phyloP scores from a whole-genome alignment of 2,113 vertebrate species.

The Pungitius pungitius region DNA sequence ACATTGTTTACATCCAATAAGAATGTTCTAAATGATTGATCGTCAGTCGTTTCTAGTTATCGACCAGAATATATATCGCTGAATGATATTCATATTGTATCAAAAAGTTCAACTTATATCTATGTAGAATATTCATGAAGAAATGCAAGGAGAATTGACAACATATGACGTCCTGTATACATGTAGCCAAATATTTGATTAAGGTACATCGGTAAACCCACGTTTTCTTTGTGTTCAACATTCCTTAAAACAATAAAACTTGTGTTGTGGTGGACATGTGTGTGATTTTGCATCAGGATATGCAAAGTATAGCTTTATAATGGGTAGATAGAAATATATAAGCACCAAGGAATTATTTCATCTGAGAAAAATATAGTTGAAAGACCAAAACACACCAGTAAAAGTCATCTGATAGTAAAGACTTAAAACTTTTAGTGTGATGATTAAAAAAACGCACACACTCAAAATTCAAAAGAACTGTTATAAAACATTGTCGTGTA shows the following conservation, averaged over 20 bases:
- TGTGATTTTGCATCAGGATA: slow-evolving; percentile 3
- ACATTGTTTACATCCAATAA: slow-evolving; percentile 6
- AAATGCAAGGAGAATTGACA: slow-evolving; percentile 10
- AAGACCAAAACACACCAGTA: slow-evolving; percentile 36
- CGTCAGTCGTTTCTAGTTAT: not conserved
- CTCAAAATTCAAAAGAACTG: slow-evolving; percentile 19
- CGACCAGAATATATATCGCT: slow-evolving; percentile 13
- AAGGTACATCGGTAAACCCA: slow-evolving; percentile 2
- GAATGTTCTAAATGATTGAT: slow-evolving; percentile 1
- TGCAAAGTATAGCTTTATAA: slow-evolving; percentile 18
- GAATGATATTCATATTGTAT: slow-evolving; percentile 9
- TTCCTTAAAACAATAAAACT: slow-evolving; percentile 17
- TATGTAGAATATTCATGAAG: slow-evolving; percentile 3
- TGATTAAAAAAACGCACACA: slow-evolving; percentile 17
- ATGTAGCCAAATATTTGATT: slow-evolving; percentile 12
- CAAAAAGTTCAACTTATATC: slow-evolving; percentile 28
- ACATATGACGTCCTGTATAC: slow-evolving; percentile 6
- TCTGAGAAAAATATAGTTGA: slow-evolving; percentile 36
- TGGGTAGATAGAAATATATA: slow-evolving; percentile 27
- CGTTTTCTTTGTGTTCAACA: not conserved
- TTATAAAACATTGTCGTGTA: slow-evolving; percentile 19
- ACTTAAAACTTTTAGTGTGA: slow-evolving; percentile 4
- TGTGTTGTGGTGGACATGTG: not conserved
- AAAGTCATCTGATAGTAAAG: slow-evolving; percentile 25
- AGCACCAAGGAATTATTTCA: slow-evolving; percentile 46